Evolutionary conservation across 2,113 vertebrate species (phyloP).

Genomic region (Cheirogaleus medius): DNA sequence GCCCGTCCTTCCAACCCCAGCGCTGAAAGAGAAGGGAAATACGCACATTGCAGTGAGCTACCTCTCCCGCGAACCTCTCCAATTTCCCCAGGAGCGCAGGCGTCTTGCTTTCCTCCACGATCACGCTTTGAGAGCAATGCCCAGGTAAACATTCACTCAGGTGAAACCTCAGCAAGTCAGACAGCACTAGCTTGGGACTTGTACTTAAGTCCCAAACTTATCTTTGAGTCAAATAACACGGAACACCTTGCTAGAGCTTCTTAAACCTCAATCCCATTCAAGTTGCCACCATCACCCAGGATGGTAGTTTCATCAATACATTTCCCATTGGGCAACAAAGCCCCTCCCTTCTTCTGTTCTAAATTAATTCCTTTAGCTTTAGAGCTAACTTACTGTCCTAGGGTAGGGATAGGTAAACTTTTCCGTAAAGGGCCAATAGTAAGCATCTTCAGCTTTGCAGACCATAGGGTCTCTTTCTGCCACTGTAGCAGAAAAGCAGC

Average conservation of each 20-base stretch:
- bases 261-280: background rate
- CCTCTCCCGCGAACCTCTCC: rapidly evolving
- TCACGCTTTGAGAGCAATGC: background rate
- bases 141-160: background rate
- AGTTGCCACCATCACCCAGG: background rate
- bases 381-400: background rate
- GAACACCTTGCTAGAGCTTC: background rate
- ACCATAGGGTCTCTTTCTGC: background rate
- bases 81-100: rapidly evolving
- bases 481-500: background rate
- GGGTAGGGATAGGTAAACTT: background rate
- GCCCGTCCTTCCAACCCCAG: constrained; percentile 96
- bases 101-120: background rate
- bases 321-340: background rate
- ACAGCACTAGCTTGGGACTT: background rate
- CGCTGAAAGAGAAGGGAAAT: constrained; percentile 82
- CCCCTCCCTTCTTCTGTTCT: background rate
- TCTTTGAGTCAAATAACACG: background rate
- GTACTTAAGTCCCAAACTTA: background rate
- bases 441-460: background rate
- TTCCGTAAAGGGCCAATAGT: background rate
- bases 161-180: background rate
- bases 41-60: rapidly evolving
- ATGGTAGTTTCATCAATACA: background rate
- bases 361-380: background rate